These are phyloP conservation scores for Strigamia maritima DNA, from an alignment of 2,888 invertebrate genomes.

Conservation along the genomic window DNA sequence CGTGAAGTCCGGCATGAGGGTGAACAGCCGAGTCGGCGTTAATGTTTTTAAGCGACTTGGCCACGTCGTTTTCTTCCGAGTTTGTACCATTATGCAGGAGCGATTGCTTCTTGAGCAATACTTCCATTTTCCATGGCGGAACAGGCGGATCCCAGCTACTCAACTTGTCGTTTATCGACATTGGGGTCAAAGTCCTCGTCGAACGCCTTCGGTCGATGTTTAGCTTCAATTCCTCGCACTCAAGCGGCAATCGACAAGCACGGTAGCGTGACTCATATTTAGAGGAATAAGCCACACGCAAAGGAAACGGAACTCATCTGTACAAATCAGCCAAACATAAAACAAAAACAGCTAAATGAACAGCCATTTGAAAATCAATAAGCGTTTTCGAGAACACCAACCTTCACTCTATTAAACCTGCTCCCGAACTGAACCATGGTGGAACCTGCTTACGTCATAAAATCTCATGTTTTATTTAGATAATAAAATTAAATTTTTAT, in stretches of 20 bases:
- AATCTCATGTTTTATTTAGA: too few relatives aligned
- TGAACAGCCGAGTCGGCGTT: constrained; percentile 36
- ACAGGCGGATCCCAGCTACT: constrained; percentile 22
- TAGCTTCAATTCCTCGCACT: neutral
- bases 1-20: constrained; percentile 17
- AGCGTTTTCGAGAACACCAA: neutral
- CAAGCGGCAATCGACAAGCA: neutral
- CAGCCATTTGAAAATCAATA: neutral
- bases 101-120: constrained; percentile 39
- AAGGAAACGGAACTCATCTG: neutral
- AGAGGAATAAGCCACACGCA: neutral
- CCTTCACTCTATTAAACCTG: too few relatives aligned
- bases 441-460: too few relatives aligned
- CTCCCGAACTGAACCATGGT: too few relatives aligned
- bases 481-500: too few relatives aligned
- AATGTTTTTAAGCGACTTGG: neutral
- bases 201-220: neutral
- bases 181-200: neutral
- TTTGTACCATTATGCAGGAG: neutral
- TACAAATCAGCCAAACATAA: neutral
- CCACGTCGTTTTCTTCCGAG: neutral
- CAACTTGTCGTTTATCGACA: constrained; percentile 4
- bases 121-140: constrained; percentile 39
- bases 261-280: neutral
- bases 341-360: neutral